These are phyloP conservation scores for Acanthopleura granulata DNA, from an alignment of 2,888 invertebrate genomes.

Conservation along the genomic window DNA sequence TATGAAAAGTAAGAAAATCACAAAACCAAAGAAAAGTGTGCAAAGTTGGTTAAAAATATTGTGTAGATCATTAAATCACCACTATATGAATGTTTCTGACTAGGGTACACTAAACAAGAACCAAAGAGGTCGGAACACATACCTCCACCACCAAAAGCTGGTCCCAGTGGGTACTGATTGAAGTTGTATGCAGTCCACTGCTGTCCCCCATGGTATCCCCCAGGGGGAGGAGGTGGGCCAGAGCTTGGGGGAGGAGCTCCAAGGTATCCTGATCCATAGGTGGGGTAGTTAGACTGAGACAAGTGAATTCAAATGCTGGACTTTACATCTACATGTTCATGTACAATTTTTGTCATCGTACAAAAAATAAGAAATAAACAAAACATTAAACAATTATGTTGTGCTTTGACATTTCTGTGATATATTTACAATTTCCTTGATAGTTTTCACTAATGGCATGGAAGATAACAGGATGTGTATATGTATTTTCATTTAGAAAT, in stretches of 20 bases:
- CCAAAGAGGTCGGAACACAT: neutral
- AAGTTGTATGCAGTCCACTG: conserved; percentile 39
- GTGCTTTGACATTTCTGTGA: no score
- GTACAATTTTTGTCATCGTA: no score
- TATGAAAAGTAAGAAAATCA: no score
- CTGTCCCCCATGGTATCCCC: neutral
- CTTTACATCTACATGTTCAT: no score
- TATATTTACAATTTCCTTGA: no score
- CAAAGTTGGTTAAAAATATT: no score
- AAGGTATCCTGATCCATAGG: conserved; percentile 35
- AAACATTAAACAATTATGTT: no score
- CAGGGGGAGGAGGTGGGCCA: conserved; percentile 40
- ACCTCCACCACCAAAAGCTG: neutral
- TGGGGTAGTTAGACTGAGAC: conserved; percentile 36
- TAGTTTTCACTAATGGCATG: no score
- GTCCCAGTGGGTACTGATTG: conserved; percentile 33
- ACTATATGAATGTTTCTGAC: neutral
- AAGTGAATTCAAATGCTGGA: neutral
- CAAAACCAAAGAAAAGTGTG: no score
- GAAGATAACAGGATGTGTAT: no score
- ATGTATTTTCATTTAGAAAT: no score
- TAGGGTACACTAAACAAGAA: conserved; percentile 11
- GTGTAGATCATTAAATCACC: neutral
- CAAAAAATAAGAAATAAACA: no score
- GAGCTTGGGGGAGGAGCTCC: conserved; percentile 31